Evolutionary conservation across 2,888 invertebrate species (phyloP), one percentile per base, ranked within the genome.

Genomic region (Adelognathus sp.): DNA sequence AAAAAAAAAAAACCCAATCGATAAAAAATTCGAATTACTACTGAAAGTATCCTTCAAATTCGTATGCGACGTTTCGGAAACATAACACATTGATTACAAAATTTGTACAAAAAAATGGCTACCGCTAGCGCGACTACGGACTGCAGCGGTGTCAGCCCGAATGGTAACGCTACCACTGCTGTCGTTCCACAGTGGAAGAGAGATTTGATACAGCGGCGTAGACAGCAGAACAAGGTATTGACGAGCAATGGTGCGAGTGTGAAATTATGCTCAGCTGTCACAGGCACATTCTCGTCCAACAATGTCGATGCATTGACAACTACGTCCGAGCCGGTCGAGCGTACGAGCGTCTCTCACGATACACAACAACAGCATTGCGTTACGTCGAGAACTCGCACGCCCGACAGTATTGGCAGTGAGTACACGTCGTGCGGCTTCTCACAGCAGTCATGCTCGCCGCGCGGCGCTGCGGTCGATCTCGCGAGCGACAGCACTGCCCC

Each of bases 141-240:
- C 29, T 77, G 77, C 74, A 72, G 58, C 41, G 44, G 46, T 14
- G 69, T 18, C 9, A 66, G 44, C 27, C 7, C 18, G n/a, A 11
- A n/a, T 21, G 36, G 50, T 11, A 61, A 29, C 21, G 33, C 16
- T 39, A 9, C 46, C 44, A 41, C 64, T 29, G 52, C 31, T 29
- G 52, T 29, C 3, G 39, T 96, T 90, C 96, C 96, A 80, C 96
- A 96, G 91, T 97, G 97, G 96, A 96, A 96, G 92, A 94, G 95
- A 88, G 96, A 97, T 92, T 93, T 97, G 91, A 95, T 96, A 91
- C 94, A 95, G 91, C 93, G 96, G 60, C 94, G 96, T 77, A 93
- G 94, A 82, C 93, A 93, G 83, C 92, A 92, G 86, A 91, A 87
- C 82, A 91, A 90, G 83, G 89, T 88, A 39, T 84, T 85, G 74